Evolutionary conservation across 2,113 vertebrate species (phyloP).

Genomic region (Columbina picui): DNA sequence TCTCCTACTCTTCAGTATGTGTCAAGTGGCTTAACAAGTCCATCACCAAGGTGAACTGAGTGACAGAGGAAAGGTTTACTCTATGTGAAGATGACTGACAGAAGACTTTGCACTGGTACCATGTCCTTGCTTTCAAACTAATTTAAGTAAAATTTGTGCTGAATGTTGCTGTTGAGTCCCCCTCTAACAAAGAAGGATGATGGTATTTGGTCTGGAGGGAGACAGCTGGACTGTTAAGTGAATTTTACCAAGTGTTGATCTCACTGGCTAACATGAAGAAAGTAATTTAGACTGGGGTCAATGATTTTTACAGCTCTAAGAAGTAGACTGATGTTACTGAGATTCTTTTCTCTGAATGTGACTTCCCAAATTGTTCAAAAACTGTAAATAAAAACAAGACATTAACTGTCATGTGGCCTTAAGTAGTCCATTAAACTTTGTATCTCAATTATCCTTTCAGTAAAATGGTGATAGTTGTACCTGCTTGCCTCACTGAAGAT

Average conservation of each 20-base stretch:
- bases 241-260: neutral
- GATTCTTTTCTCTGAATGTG: neutral
- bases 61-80: neutral
- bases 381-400: neutral
- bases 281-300: neutral
- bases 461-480: neutral
- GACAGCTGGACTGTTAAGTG: neutral
- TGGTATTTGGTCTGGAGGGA: neutral
- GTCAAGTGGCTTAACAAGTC: neutral
- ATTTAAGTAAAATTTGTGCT: neutral
- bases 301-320: neutral
- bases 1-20: neutral
- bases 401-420: neutral
- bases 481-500: neutral
- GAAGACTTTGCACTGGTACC: neutral
- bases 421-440: neutral
- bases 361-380: neutral
- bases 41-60: neutral
- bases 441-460: neutral
- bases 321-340: neutral
- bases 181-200: neutral
- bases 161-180: neutral
- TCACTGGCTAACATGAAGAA: neutral
- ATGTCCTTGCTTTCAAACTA: neutral
- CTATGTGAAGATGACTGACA: neutral